A percentile compares a stretch with the other conserved stretches of the same genome.
Evolutionary conservation across 2,113 vertebrate species (phyloP).

Genomic region (Pavo muticus): DNA sequence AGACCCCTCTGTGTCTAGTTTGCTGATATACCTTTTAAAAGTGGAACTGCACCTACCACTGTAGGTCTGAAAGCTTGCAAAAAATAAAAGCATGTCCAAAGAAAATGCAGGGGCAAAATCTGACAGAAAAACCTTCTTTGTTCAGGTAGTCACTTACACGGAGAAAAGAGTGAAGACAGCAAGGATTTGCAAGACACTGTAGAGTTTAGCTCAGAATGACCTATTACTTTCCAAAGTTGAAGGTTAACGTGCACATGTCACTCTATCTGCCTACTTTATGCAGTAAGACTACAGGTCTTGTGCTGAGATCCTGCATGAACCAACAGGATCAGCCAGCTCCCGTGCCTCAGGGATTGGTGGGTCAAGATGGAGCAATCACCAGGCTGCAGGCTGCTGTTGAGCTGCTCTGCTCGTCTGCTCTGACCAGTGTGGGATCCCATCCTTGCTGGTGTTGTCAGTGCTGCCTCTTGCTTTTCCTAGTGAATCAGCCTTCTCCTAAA

Average conservation of each 20-base stretch:
- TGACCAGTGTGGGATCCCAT: not conserved
- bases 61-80: not conserved
- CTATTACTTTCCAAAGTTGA: not conserved
- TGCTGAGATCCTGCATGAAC: not conserved
- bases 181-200: not conserved
- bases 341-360: rapidly evolving
- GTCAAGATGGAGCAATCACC: not conserved
- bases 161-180: not conserved
- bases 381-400: not conserved
- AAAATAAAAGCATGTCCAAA: not conserved
- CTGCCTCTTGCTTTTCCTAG: not conserved
- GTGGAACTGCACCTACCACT: not conserved
- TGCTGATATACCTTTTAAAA: rapidly evolving
- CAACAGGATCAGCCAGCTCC: not conserved
- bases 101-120: not conserved
- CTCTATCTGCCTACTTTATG: not conserved
- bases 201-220: not conserved
- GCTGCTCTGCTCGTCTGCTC: not conserved
- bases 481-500: not conserved
- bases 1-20: not conserved
- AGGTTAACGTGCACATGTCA: not conserved
- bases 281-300: not conserved
- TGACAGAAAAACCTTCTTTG: not conserved
- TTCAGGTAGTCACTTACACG: rapidly evolving
- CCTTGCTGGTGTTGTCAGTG: not conserved